Evolutionary conservation across 2,113 vertebrate genomes (phyloP).

Genomic region (Petaurus breviceps): DNA sequence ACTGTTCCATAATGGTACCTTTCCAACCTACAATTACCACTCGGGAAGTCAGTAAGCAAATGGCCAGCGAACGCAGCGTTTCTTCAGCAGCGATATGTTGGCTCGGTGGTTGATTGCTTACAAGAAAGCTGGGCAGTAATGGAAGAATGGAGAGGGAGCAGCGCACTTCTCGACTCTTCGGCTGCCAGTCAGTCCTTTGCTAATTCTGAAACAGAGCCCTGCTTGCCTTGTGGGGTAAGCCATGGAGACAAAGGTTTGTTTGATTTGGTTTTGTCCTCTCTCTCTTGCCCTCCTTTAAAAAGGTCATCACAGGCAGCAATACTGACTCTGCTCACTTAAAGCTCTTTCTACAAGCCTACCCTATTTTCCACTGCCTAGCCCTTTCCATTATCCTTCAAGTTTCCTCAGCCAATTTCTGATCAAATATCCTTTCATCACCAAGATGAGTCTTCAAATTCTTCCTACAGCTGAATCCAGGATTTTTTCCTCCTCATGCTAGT

Average conservation of each 20-base stretch:
- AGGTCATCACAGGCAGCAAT: fast-evolving
- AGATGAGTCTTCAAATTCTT: background rate
- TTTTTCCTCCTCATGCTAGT: background rate
- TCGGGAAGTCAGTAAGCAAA: background rate
- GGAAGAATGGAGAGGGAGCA: background rate
- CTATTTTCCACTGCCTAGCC: fast-evolving
- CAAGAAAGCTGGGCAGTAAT: fast-evolving
- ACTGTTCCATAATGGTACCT: background rate
- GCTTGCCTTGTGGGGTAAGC: fast-evolving
- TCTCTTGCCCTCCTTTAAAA: background rate
- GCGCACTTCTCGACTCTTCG: fast-evolving
- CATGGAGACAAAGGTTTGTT: background rate
- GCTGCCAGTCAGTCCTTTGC: too few relatives aligned
- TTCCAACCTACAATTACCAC: background rate
- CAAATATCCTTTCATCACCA: background rate
- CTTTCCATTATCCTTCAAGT: background rate
- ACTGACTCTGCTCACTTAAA: background rate
- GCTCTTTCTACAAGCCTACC: fast-evolving
- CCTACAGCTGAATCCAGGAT: background rate
- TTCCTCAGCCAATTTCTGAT: background rate
- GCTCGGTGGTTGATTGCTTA: background rate
- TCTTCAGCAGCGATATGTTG: background rate
- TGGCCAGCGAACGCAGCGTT: fast-evolving
- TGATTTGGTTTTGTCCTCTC: background rate
- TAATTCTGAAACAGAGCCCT: background rate